These are phyloP conservation scores for Argynnis bischoffii DNA, from an alignment of 2,888 invertebrate genomes.

Conservation along the genomic window DNA sequence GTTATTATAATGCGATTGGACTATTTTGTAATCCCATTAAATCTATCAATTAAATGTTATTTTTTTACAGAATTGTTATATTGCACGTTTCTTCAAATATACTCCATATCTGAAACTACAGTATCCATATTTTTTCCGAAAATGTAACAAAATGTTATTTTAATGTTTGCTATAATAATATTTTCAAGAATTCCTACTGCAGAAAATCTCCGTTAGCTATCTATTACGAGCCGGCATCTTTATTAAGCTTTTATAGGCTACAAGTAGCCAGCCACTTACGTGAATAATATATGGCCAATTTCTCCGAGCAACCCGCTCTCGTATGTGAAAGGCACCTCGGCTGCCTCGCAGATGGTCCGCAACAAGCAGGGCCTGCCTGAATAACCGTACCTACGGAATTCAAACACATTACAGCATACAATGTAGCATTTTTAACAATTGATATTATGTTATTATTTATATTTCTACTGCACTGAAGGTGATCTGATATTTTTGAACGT, in stretches of 20 bases:
- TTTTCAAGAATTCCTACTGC: constrained; percentile 24
- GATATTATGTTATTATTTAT: too few relatives aligned
- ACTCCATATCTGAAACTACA: too few relatives aligned
- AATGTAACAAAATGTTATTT: not conserved
- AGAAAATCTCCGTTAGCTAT: constrained; percentile 33
- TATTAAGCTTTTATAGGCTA: constrained; percentile 40
- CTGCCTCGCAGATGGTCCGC: constrained; percentile 89
- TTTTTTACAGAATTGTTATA: too few relatives aligned
- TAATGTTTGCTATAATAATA: constrained; percentile 8
- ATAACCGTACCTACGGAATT: constrained; percentile 81
- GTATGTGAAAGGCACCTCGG: constrained; percentile 85
- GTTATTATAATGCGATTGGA: too few relatives aligned
- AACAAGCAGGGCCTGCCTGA: constrained; percentile 87
- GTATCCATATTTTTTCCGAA: too few relatives aligned
- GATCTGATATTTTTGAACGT: too few relatives aligned
- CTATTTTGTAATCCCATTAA: too few relatives aligned
- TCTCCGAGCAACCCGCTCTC: constrained; percentile 88
- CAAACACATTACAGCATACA: constrained; percentile 28
- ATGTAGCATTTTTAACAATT: not conserved
- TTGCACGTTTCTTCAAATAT: too few relatives aligned
- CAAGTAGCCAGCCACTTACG: constrained; percentile 83
- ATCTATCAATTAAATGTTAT: too few relatives aligned
- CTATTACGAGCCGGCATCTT: constrained; percentile 33
- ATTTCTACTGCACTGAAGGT: too few relatives aligned
- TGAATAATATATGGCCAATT: constrained; percentile 88